Evolutionary conservation across 2,113 vertebrate species (phyloP).

Genomic region (Nothobranchius furzeri): DNA sequence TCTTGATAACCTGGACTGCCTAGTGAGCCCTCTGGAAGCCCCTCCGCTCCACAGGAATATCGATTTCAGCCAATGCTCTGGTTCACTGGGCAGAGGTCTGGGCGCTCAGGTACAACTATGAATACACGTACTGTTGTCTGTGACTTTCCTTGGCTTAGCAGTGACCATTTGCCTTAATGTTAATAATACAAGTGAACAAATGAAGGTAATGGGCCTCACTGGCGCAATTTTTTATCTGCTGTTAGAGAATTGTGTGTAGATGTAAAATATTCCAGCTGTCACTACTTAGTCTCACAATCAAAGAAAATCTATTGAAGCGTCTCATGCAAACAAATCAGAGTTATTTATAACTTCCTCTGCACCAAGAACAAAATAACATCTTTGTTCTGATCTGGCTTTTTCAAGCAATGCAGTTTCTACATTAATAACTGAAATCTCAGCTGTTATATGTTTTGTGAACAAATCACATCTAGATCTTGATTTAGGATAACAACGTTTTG

Average conservation of each 20-base stretch:
- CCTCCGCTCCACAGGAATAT: constrained; percentile 89
- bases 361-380: neutral
- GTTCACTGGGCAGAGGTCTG: constrained; percentile 77
- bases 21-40: constrained; percentile 88
- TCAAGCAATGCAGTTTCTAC: neutral
- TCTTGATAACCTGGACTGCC: constrained; percentile 93
- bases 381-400: neutral
- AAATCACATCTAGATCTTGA: neutral
- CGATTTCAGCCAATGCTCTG: constrained; percentile 88
- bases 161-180: neutral
- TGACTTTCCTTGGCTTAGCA: neutral
- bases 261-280: constrained; percentile 31
- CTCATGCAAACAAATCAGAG: neutral
- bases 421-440: neutral
- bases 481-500: too few relatives aligned
- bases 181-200: neutral
- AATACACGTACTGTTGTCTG: neutral
- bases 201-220: neutral
- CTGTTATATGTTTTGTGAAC: neutral
- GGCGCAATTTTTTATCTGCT: too few relatives aligned
- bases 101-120: constrained; percentile 59
- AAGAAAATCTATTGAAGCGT: constrained; percentile 24
- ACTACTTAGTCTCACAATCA: constrained; percentile 6
- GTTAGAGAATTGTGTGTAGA: constrained; percentile 12
- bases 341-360: neutral